Base-by-base conservation (phyloP, 2,797 vertebrate genomes). In the Rachycentron canadum region DNA sequence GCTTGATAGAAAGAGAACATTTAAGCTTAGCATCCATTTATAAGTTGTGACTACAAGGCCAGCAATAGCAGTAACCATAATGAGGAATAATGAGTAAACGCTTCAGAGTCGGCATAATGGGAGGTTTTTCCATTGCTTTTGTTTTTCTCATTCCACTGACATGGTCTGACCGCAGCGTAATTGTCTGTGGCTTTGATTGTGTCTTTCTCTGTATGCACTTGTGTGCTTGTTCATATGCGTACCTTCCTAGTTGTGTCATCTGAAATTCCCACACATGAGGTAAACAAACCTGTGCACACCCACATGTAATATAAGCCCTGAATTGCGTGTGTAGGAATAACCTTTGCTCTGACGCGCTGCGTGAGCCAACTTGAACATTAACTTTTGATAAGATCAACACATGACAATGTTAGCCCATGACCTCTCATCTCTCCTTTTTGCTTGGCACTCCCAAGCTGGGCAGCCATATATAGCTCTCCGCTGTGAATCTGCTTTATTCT, bases 211-310 rank as follows among this genome's bases (percentile, higher is more conserved):
- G 5, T 69, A 25, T 50, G 63, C 32, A 49, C 23, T 23, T 26
- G 13, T 26, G 41, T 56, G 53, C 59, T 59, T 67, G n/a, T 49
- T 13, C 25, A 58, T 49, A 8, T 58, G 32, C 23, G 30, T 65
- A 25, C 84, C 62, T 76, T 34, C 50, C 43, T 69, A 41, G 69
- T 55, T 21, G 13, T 67, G 69, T 88, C 78, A 47, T 72, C 79
- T 76, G 74, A 73, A 19, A 72, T 75, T 77, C 80, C 36, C 52
- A 66, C 70, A 73, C 82, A 81, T 84, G 84, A 81, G 63, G 71
- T 58, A 72, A 84, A 84, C 79, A 82, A 76, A 79, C 63, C 55
- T 57, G 52, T 57, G 55, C 55, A 67, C 47, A 70, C 49, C 63
- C 55, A 65, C 64, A 43, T 50, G 74, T 69, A 69, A 88, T 65